These are phyloP conservation scores for Homarus americanus DNA, from an alignment of 1,140 invertebrate species.

Conservation along the genomic window DNA sequence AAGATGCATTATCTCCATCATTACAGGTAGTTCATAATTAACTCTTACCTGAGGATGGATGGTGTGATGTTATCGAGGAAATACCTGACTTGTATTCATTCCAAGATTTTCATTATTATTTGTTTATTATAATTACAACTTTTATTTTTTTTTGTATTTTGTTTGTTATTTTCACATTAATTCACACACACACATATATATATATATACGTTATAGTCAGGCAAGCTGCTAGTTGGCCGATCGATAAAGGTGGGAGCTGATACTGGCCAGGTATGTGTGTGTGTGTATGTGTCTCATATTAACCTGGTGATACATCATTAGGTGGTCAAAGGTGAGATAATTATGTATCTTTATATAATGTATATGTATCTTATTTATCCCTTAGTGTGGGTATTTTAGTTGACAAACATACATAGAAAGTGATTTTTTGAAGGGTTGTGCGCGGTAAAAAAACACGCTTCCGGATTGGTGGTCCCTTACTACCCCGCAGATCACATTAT, in stretches of 20 bases:
- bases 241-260: slow-evolving; percentile 42
- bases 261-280: not conserved
- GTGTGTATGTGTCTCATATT: too few relatives aligned
- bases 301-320: not conserved
- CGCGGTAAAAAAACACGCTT: not conserved
- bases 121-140: too few relatives aligned
- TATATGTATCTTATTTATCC: too few relatives aligned
- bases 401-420: not conserved
- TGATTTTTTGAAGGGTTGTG: too few relatives aligned
- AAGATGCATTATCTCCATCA: not conserved
- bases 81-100: not conserved
- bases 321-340: not conserved
- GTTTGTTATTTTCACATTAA: slow-evolving; percentile 2
- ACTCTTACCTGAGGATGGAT: not conserved
- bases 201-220: not conserved
- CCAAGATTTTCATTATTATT: too few relatives aligned
- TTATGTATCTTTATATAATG: too few relatives aligned
- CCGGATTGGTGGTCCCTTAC: slow-evolving; percentile 13
- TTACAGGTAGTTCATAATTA: slow-evolving; percentile 32
- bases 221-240: not conserved
- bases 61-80: slow-evolving; percentile 2
- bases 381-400: not conserved
- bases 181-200: slow-evolving; percentile 7
- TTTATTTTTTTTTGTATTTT: slow-evolving; percentile 9
- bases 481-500: slow-evolving; percentile 18